Base-by-base conservation (phyloP, 2,888 invertebrate species). In the Chirona hameri region DNA sequence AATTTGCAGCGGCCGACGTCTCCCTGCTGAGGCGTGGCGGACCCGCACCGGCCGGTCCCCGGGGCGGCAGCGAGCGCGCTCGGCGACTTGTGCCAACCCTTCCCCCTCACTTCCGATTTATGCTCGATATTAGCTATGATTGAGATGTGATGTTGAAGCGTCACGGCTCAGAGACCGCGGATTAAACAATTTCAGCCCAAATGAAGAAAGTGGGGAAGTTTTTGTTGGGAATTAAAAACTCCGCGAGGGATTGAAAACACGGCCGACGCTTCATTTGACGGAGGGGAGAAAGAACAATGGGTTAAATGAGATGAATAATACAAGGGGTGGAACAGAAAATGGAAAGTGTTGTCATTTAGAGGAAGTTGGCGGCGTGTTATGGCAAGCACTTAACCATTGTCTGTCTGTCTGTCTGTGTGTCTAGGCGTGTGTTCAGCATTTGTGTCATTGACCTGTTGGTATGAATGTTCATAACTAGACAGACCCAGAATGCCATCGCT, bases 241-340 rank as follows among this genome's bases (percentile, higher is more conserved):
- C 46, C 10, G 24, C 12, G 39, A 46, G 76, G 76, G 76, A 76
- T 76, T 76, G 76, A 76, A 76, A 76, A 76, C 76, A 76, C 76
- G 46, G n/a, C 76, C 31, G 76, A 39, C 46, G 76, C 76, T 46
- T 76, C 76, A 76, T 76, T 76, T 76, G 76, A 46, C 46, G 76
- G 24, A 76, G 76, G 76, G 76, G 76, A 24, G 76, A 24, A 76
- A 46, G 76, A 76, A 76, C 76, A 76, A 76, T 76, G 76, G 76
- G 76, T 39, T 76, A 76, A 76, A 76, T 76, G 76, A 76, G 76
- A 76, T 76, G 76, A 76, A 76, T 76, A 76, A 76, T 76, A 76
- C 46, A 76, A 39, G 76, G 76, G 76, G 76, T 24, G 18, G 76
- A 24, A 76, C 18, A 39, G 39, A 39, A 76, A 76, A 46, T 76